phyloP scores from a whole-genome alignment of 37 sponge, comb jelly and placozoan genomes.

The Bolinopsis microptera region DNA sequence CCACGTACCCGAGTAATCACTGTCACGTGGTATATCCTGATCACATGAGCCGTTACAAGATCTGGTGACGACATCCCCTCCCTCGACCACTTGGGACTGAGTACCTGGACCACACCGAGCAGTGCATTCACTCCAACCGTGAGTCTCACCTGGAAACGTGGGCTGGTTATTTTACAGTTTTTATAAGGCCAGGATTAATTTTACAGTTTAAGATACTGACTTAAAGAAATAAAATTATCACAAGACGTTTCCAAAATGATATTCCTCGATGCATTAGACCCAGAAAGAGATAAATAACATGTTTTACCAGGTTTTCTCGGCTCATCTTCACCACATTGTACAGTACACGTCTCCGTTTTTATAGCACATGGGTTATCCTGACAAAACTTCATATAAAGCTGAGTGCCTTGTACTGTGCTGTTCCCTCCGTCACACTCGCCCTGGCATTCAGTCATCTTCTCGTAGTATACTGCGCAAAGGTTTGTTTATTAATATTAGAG shows the following conservation, averaged over 20 bases:
- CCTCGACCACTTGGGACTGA: not conserved
- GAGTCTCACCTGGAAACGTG: not conserved
- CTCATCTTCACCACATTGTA: not conserved
- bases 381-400: slow-evolving; percentile 12
- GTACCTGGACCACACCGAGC: slow-evolving; percentile 7
- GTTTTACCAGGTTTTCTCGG: too few species aligned
- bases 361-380: not conserved
- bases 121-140: slow-evolving; percentile 16
- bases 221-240: too few species aligned
- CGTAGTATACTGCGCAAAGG: not conserved
- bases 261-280: too few species aligned
- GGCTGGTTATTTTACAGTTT: too few species aligned
- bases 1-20: too few species aligned
- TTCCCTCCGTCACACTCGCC: not conserved
- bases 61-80: not conserved
- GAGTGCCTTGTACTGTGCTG: not conserved
- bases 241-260: too few species aligned
- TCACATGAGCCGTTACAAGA: not conserved
- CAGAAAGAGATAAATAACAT: too few species aligned
- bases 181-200: too few species aligned
- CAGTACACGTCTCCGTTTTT: slow-evolving; percentile 3
- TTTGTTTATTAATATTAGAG: not conserved
- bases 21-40: not conserved
- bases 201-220: too few species aligned
- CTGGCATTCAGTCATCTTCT: slow-evolving; percentile 35